Evolutionary conservation across 1,140 invertebrate genomes (phyloP), one percentile per base, ranked within the genome.

Genomic region (Maniola jurtina): DNA sequence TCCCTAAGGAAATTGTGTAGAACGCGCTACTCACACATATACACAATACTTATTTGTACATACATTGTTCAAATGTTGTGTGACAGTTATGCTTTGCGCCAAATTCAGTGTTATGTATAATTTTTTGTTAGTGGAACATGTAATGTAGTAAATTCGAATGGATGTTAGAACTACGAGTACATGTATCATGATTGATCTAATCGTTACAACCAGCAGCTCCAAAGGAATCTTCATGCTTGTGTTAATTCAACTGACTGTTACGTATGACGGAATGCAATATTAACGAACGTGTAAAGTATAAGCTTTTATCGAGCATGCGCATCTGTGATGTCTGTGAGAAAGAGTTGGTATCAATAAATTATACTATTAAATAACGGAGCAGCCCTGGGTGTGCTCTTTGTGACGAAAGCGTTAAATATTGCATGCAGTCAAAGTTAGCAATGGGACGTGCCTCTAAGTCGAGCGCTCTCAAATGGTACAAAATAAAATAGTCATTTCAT

Each of bases 341-440:
- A 71, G 60, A 48, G 70, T 80, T 74, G 71, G 73, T 73, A 80
- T 77, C 71, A 70, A 69, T 77, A 71, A 77, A 81, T 77, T 77
- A 59, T 48, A 64, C 34, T 68, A 60, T 76, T 73, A 66, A 81
- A 80, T 79, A 77, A 82, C 72, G 75, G 79, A 81, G 75, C 75
- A 81, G 83, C 80, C 75, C 71, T 79, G 78, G 64, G 70, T 73
- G 75, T 86, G 80, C 78, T 79, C 81, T 77, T 76, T 72, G 64
- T 74, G 77, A 81, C 76, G 70, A 71, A 90, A 89, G 88, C 88
- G 73, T 88, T 90, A 89, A 90, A 88, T 89, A 90, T 89, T 90
- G 88, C 88, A 90, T 89, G 88, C 88, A 89, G 88, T 89, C 88
- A 89, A 90, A 80, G 66, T 86, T 84, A 88, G 88, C 86, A 72